phyloP scores from a whole-genome alignment of 37 sponge, comb jelly and placozoan genomes.

The Amphimedon queenslandica region DNA sequence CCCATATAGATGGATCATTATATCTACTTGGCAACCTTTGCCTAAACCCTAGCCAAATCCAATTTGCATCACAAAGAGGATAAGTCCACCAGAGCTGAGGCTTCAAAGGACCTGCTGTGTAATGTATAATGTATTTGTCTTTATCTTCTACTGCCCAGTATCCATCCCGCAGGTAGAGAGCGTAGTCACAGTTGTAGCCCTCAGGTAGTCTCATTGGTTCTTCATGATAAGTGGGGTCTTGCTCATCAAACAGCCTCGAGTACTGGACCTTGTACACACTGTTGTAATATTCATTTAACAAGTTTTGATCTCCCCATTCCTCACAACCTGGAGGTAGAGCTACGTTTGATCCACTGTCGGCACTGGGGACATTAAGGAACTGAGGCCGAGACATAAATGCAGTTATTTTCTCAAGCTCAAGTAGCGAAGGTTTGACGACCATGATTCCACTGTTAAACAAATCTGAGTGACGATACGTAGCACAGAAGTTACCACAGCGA shows the following conservation, averaged over 20 bases:
- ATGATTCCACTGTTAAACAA: slow-evolving; percentile 32
- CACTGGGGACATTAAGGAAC: no score
- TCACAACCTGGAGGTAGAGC: not conserved
- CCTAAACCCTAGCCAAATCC: slow-evolving; percentile 7
- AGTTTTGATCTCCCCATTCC: not conserved
- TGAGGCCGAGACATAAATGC: no score
- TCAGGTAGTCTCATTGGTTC: slow-evolving; percentile 6
- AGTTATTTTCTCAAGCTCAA: not conserved
- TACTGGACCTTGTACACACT: not conserved
- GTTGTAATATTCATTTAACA: slow-evolving; percentile 3
- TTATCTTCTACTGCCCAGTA: not conserved
- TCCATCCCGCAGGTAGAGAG: not conserved
- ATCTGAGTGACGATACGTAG: slow-evolving; percentile 26
- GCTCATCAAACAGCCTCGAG: not conserved
- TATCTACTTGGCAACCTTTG: not conserved
- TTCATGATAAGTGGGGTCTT: not conserved
- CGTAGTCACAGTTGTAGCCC: slow-evolving; percentile 9
- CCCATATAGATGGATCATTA: not conserved
- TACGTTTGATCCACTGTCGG: not conserved
- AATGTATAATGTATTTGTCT: not conserved
- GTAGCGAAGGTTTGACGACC: slow-evolving; percentile 25
- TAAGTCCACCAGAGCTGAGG: slow-evolving; percentile 13
- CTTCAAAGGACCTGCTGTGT: slow-evolving; percentile 20
- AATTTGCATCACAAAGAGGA: slow-evolving; percentile 9
- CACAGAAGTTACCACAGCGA: slow-evolving; percentile 37